These are phyloP conservation scores for Paramuricea clavata DNA, from an alignment of 92 coral and sea anemone genomes.

Conservation along the genomic window DNA sequence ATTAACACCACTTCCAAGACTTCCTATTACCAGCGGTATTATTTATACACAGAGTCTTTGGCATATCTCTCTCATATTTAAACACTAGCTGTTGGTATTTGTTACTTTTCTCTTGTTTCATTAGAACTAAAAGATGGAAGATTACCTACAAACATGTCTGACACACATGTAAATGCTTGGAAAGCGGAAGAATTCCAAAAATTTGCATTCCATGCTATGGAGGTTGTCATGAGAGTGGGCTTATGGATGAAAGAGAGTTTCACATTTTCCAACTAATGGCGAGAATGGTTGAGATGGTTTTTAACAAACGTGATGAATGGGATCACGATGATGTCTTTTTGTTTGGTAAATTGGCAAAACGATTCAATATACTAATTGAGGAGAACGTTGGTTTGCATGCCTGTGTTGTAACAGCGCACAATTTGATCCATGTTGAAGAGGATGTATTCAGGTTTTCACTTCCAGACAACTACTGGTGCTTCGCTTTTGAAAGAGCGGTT, in stretches of 20 bases:
- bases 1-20: too few species aligned
- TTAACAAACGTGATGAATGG: conserved; percentile 24
- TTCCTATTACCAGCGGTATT: too few species aligned
- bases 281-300: conserved; percentile 18
- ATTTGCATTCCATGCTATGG: neutral
- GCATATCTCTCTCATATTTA: too few species aligned
- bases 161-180: conserved; percentile 1
- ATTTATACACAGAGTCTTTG: too few species aligned
- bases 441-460: conserved; percentile 19
- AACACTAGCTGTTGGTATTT: too few species aligned
- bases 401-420: conserved; percentile 23
- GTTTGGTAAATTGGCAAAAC: conserved; percentile 12
- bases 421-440: conserved; percentile 24
- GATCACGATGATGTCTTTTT: conserved; percentile 12
- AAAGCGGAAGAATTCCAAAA: neutral
- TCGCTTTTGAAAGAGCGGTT: conserved; percentile 77
- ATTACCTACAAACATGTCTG: neutral
- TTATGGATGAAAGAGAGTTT: neutral
- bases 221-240: neutral
- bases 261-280: conserved; percentile 6
- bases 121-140: neutral
- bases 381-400: conserved; percentile 21
- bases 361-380: conserved; percentile 20
- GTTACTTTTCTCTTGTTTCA: too few species aligned
- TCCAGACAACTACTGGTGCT: conserved; percentile 37